Conservation (phyloP, 23 tunicate species). For the Trididemnum nubilum region DNA sequence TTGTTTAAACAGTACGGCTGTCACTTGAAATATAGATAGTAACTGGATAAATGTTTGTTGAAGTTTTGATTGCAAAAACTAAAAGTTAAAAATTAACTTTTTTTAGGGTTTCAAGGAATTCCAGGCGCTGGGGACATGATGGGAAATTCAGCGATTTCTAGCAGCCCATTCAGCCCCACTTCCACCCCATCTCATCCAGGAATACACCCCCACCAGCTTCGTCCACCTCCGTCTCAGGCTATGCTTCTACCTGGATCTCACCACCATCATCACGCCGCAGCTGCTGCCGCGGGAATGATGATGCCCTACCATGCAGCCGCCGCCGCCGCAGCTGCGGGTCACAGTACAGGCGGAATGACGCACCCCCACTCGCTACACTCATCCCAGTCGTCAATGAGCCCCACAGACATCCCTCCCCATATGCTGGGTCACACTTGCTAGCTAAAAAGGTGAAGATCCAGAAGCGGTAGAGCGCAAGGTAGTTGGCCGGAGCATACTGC, state of each 20-base stretch:
- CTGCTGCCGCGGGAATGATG: slow-evolving; percentile 96
- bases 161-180: slow-evolving; percentile 72
- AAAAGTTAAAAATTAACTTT: too few relatives aligned
- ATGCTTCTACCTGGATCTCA: slow-evolving; percentile 78
- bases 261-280: slow-evolving; percentile 84
- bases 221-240: slow-evolving; percentile 80
- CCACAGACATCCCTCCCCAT: slow-evolving; percentile 78
- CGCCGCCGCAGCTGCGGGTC: slow-evolving; percentile 81
- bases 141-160: slow-evolving; percentile 61
- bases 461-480: not conserved
- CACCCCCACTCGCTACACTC: slow-evolving; percentile 76
- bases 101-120: slow-evolving; percentile 68
- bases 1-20: too few relatives aligned
- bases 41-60: too few relatives aligned
- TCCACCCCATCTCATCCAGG: slow-evolving; percentile 75
- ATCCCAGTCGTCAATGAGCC: slow-evolving; percentile 66
- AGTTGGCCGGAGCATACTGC: too few relatives aligned
- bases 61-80: too few relatives aligned
- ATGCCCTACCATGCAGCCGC: slow-evolving; percentile 96
- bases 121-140: slow-evolving; percentile 86
- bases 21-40: too few relatives aligned
- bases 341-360: slow-evolving; percentile 65
- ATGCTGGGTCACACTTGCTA: slow-evolving; percentile 92
- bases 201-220: slow-evolving; percentile 78
- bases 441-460: slow-evolving; percentile 21